A percentile compares a stretch with the other conserved stretches of the same genome.
Conservation (phyloP, 2,888 invertebrate genomes). For the Apotomis capreana region DNA sequence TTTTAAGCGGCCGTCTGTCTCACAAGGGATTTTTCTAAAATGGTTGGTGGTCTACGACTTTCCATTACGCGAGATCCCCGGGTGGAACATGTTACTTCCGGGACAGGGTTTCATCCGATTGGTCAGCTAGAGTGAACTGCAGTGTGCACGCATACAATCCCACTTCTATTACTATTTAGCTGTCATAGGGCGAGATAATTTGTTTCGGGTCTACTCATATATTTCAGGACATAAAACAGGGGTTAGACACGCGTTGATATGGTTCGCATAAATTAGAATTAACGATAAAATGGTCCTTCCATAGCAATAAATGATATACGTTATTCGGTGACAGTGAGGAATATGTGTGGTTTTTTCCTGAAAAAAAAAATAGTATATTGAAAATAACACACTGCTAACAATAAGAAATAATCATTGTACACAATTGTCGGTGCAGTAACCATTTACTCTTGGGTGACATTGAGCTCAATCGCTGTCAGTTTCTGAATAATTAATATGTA, state of each 20-base stretch:
- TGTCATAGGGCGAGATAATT: slow-evolving; percentile 30
- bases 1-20: background rate
- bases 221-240: slow-evolving; percentile 19
- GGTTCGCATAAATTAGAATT: slow-evolving; percentile 5
- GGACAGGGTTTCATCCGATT: background rate
- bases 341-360: too few species aligned
- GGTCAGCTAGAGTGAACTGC: slow-evolving; percentile 14
- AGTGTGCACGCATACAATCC: slow-evolving; percentile 6
- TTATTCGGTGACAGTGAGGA: too few species aligned
- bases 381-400: too few species aligned
- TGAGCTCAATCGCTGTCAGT: too few species aligned
- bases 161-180: slow-evolving; percentile 26
- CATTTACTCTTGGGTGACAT: too few species aligned
- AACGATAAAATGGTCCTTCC: background rate
- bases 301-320: background rate
- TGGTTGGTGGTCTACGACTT: slow-evolving; percentile 3
- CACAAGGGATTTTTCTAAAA: slow-evolving; percentile 9
- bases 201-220: slow-evolving; percentile 11
- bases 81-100: slow-evolving; percentile 4
- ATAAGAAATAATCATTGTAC: too few species aligned
- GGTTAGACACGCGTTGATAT: slow-evolving; percentile 12
- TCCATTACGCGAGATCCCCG: slow-evolving; percentile 8
- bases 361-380: too few species aligned
- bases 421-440: too few species aligned
- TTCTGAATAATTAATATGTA: too few species aligned